Conservation (phyloP, 2,113 vertebrate genomes). For the Talpa occidentalis region DNA sequence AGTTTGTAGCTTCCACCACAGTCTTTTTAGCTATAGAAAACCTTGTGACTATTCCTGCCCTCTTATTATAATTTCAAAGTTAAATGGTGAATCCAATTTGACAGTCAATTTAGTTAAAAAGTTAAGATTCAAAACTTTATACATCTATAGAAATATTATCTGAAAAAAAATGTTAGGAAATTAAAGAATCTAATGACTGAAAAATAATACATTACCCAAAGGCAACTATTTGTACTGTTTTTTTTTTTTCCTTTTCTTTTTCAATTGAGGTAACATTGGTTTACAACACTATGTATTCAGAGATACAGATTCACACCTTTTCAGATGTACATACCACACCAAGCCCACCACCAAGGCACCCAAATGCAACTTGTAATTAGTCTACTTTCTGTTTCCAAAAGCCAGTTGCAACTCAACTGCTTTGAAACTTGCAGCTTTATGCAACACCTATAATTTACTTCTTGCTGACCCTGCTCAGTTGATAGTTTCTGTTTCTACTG, state of each 20-base stretch:
- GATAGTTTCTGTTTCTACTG: slow-evolving; percentile 6
- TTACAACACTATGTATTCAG: too few species aligned
- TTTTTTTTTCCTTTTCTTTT: not conserved
- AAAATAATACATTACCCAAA: not conserved
- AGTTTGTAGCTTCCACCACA: not conserved
- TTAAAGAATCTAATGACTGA: not conserved
- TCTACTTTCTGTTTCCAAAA: slow-evolving; percentile 13
- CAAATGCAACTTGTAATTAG: not conserved
- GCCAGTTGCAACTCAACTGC: not conserved
- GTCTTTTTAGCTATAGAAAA: not conserved
- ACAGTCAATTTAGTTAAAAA: not conserved
- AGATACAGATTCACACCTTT: too few species aligned
- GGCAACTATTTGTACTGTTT: not conserved
- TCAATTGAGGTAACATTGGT: too few species aligned
- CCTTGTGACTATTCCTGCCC: not conserved
- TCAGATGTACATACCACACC: too few species aligned
- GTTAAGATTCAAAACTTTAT: not conserved
- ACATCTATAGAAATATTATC: not conserved
- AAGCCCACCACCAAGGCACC: not conserved
- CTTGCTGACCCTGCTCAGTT: not conserved
- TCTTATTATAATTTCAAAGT: not conserved
- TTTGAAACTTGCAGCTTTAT: not conserved
- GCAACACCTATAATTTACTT: not conserved
- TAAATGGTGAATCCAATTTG: not conserved
- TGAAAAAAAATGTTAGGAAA: not conserved